Evolutionary conservation across 64 coral and sea anemone genomes (phyloP), one percentile per base, ranked within the genome.

Genomic region (Exaiptasia diaphana): DNA sequence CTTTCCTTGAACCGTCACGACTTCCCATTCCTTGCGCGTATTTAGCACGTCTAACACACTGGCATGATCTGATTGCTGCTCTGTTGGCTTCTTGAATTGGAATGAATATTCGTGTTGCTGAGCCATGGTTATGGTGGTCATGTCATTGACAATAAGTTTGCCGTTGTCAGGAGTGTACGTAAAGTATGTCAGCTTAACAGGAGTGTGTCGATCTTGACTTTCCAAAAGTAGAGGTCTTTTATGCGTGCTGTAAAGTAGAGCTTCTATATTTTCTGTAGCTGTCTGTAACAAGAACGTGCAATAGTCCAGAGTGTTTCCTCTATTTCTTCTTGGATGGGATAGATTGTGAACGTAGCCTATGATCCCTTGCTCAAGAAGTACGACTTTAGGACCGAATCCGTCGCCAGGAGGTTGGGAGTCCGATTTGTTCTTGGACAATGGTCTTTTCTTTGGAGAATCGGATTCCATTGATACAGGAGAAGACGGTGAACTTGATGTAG

Each of bases 91-190:
- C n/a, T 74, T 39, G 63, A 65, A 90, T 37, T 90, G 88, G 46
- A 90, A 90, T 34, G 48, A 75, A 50, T 83, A 83, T 74, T 90
- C 61, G 42, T 41, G 37, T 62, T 90, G 68, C 64, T 90, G 73
- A 76, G 88, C 71, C 62, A 69, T 77, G 54, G 80, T 5, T 56
- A 77, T 83, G 62, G 64, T 78, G 67, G 45, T 76, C 80, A 83
- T 90, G 68, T 83, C 56, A 61, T 83, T 83, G 5, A 83, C 72
- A 50, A 73, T 73, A 28, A 82, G 42, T 63, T 89, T 89, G 36
- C 71, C 45, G 45, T 41, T 67, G 37, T 76, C 72, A 41, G 81
- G 25, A 39, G 78, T 83, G 23, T 83, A 71, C 14, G 59, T 76
- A 76, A 83, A 83, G 61, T 67, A 62, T 44, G 54, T 64, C n/a